These are phyloP conservation scores for Tipula helvola DNA, from an alignment of 2,888 invertebrate species.

Conservation along the genomic window DNA sequence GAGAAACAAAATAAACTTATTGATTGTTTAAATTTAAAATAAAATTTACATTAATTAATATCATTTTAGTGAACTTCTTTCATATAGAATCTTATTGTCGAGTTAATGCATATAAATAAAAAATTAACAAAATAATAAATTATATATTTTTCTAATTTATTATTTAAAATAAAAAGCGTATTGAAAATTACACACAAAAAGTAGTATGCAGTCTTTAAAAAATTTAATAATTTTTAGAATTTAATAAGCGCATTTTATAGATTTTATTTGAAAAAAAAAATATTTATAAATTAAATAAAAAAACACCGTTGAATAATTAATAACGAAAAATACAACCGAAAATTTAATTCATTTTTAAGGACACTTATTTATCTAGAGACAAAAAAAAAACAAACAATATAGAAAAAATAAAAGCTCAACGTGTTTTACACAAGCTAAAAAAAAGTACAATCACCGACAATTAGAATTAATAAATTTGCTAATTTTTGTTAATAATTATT, in stretches of 20 bases:
- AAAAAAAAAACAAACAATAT: background rate
- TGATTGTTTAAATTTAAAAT: background rate
- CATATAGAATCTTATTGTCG: background rate
- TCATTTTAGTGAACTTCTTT: background rate
- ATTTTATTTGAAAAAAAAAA: background rate
- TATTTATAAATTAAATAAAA: background rate
- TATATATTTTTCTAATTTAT: too few species aligned
- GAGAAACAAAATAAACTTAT: background rate
- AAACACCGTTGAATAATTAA: background rate
- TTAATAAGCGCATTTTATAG: background rate
- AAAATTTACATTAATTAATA: background rate
- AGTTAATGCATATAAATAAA: background rate
- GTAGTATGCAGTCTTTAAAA: background rate
- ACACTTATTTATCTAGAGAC: background rate
- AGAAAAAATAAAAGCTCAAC: background rate
- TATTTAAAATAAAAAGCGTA: background rate
- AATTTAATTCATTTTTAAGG: background rate
- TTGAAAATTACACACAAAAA: background rate
- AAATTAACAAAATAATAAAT: background rate
- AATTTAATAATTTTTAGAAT: background rate
- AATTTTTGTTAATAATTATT: background rate
- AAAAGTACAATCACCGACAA: background rate
- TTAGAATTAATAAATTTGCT: background rate
- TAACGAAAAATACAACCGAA: background rate
- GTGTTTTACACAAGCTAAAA: background rate